Percentiles rank a stretch among this genome's conserved stretches.
Evolutionary conservation across 1,140 invertebrate species (phyloP).

Genomic region (Papilio aristodemus): DNA sequence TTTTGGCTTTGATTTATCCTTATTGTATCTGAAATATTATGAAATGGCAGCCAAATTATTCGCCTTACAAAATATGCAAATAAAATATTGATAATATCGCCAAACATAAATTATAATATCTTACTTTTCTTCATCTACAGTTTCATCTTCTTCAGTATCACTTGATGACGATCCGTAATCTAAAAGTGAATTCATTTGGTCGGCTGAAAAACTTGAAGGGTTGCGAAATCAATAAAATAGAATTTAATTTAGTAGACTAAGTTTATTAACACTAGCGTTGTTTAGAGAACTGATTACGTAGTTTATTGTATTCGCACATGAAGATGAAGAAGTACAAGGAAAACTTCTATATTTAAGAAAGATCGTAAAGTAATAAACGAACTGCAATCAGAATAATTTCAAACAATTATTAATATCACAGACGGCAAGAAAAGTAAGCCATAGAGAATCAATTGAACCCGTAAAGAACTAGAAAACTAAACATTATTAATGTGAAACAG

Average conservation of each 20-base stretch:
- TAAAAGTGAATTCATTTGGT: conserved; percentile 70
- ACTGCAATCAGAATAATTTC: not conserved
- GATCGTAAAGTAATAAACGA: not conserved
- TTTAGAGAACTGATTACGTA: not conserved
- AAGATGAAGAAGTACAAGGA: not conserved
- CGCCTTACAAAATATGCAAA: not conserved
- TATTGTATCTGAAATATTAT: conserved; percentile 26
- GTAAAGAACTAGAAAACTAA: not conserved
- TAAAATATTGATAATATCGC: not conserved
- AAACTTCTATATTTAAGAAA: not conserved
- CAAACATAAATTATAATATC: conserved; percentile 25
- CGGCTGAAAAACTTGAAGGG: conserved; percentile 28
- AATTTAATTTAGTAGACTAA: not conserved
- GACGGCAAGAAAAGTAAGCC: not conserved
- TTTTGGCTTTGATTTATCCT: conserved; percentile 60
- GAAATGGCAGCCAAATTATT: not conserved
- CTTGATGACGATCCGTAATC: conserved; percentile 73
- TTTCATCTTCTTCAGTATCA: conserved; percentile 54
- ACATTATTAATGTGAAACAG: not conserved
- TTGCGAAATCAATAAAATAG: conserved; percentile 5
- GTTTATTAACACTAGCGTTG: not conserved
- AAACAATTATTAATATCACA: not conserved
- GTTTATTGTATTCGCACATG: not conserved
- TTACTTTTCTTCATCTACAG: conserved; percentile 58
- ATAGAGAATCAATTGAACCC: not conserved